A percentile compares a stretch with the other conserved stretches of the same genome.
These are phyloP conservation scores for Dioctria linearis DNA, from an alignment of 2,888 invertebrate species.

Conservation along the genomic window DNA sequence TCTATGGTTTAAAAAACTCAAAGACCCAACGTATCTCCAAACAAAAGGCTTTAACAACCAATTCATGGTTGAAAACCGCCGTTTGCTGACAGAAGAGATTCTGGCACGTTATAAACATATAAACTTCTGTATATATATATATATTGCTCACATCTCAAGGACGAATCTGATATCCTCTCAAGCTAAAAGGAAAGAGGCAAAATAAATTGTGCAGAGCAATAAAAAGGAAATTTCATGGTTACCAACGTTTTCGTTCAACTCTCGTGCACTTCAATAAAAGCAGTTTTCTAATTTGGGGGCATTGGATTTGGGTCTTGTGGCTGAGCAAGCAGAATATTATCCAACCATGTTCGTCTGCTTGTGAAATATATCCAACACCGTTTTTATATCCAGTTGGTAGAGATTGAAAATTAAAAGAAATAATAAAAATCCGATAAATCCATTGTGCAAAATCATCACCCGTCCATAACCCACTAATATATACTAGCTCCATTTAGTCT, in stretches of 20 bases:
- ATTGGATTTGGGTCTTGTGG: slow-evolving; percentile 12
- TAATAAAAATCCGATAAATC: slow-evolving; percentile 22
- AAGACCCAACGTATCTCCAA: neutral
- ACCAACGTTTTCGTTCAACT: slow-evolving; percentile 27
- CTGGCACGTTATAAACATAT: slow-evolving; percentile 2
- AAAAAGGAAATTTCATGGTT: slow-evolving; percentile 45
- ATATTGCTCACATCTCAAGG: slow-evolving; percentile 5
- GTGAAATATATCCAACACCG: no score
- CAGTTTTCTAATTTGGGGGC: slow-evolving; percentile 19
- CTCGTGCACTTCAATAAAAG: slow-evolving; percentile 33
- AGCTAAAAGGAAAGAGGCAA: neutral
- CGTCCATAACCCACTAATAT: no score
- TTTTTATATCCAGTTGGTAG: no score
- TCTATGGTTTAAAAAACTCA: slow-evolving; percentile 8
- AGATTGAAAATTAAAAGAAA: slow-evolving; percentile 42
- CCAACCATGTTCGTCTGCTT: neutral
- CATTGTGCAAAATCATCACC: no score
- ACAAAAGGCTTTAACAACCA: slow-evolving; percentile 16
- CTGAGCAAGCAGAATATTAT: slow-evolving; percentile 13
- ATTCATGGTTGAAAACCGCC: slow-evolving; percentile 12
- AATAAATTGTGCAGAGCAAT: slow-evolving; percentile 41
- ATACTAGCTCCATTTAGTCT: no score
- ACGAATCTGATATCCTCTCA: slow-evolving; percentile 38
- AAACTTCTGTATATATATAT: no score
- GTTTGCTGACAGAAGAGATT: slow-evolving; percentile 33